Percentiles rank a stretch among this genome's conserved stretches.
phyloP scores from a whole-genome alignment of 2,113 vertebrate species.

The Catharus fuscescens region DNA sequence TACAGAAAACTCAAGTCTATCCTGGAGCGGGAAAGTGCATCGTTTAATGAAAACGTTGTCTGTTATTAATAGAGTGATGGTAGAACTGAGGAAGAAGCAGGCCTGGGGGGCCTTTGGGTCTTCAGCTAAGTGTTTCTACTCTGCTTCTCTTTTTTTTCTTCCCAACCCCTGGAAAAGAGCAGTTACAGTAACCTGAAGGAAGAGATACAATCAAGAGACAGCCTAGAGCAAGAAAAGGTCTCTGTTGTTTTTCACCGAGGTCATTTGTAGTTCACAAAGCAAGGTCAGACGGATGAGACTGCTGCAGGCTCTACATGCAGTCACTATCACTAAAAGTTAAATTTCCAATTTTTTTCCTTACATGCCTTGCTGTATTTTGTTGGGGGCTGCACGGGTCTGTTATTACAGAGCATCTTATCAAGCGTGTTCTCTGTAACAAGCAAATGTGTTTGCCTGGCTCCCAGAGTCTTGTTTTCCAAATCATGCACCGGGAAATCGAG shows the following conservation, averaged over 20 bases:
- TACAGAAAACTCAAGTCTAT: conserved; percentile 69
- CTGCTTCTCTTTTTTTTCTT: conserved; percentile 13
- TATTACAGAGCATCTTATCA: not conserved
- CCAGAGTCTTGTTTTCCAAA: not conserved
- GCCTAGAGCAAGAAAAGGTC: conserved; percentile 64
- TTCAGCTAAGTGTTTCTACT: conserved; percentile 74
- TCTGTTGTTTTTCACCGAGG: conserved; percentile 64
- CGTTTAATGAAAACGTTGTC: conserved; percentile 71
- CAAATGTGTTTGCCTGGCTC: not conserved
- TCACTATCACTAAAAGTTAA: conserved; percentile 74
- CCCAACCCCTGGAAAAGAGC: conserved; percentile 68
- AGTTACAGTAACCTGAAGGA: conserved; percentile 69
- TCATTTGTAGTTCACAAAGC: conserved; percentile 71
- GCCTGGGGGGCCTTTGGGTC: conserved; percentile 64
- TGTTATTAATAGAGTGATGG: conserved; percentile 73
- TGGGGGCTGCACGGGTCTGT: not conserved
- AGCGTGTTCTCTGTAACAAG: not conserved
- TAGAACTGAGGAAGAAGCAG: conserved; percentile 63
- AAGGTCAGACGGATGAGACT: conserved; percentile 62
- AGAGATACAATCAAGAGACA: conserved; percentile 69
- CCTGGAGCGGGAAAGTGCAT: conserved; percentile 65
- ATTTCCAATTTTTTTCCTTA: conserved; percentile 7
- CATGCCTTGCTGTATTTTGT: conserved; percentile 15
- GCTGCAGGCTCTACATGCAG: conserved; percentile 63
- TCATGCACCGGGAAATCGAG: not conserved